Percentiles rank a stretch among this genome's conserved stretches.
Evolutionary conservation across 2,113 vertebrate species (phyloP).

Genomic region (Aythya baeri): DNA sequence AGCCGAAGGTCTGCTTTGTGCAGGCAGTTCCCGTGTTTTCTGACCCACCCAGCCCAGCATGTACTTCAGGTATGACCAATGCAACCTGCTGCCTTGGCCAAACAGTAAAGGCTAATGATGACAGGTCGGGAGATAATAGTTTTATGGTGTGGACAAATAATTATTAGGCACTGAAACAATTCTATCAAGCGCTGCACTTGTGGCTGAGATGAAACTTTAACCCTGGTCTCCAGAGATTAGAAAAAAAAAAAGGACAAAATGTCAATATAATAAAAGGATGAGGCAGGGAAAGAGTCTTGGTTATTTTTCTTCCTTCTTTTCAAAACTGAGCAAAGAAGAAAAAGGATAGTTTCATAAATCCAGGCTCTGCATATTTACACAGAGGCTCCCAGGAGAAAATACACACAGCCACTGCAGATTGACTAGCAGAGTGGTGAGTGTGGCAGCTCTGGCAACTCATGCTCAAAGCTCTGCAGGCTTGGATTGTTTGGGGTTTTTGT

Average conservation of each 20-base stretch:
- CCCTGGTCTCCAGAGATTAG: background rate
- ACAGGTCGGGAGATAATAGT: background rate
- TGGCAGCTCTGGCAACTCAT: fast-evolving
- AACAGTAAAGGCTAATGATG: background rate
- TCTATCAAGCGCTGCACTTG: background rate
- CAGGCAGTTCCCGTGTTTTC: background rate
- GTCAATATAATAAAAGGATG: background rate
- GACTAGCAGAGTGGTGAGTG: background rate
- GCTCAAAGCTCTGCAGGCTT: background rate
- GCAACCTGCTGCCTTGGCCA: slow-evolving; percentile 12
- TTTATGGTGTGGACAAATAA: background rate
- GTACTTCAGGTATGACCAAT: background rate
- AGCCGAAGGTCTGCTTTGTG: background rate
- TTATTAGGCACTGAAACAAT: slow-evolving; percentile 1
- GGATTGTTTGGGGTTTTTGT: background rate
- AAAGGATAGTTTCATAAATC: background rate
- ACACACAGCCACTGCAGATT: background rate
- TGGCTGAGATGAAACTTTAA: background rate
- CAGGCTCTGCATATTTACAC: background rate
- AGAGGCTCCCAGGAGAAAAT: background rate
- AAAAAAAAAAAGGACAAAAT: background rate
- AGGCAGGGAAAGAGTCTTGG: background rate
- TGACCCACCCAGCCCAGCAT: background rate
- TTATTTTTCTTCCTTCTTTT: background rate
- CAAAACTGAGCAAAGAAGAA: background rate